These are phyloP conservation scores for Liasis olivaceus DNA, from an alignment of 2,797 vertebrate species.

Conservation along the genomic window DNA sequence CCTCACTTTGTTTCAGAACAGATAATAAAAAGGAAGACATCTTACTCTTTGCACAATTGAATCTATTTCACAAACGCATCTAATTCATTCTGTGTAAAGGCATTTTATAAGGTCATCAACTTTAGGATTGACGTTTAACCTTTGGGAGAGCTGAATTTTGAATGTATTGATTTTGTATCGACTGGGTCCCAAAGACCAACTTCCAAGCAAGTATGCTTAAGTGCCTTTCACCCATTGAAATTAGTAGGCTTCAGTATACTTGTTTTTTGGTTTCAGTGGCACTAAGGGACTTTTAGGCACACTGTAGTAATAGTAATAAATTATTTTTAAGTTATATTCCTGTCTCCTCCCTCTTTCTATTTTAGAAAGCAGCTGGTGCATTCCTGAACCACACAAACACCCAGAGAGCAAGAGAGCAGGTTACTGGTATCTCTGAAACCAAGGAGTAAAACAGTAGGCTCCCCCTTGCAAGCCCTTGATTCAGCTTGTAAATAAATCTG, in stretches of 20 bases:
- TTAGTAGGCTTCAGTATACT: not conserved
- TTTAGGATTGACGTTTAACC: not conserved
- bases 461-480: not conserved
- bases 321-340: not conserved
- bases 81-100: not conserved
- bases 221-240: not conserved
- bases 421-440: not conserved
- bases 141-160: not conserved
- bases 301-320: not conserved
- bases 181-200: not conserved
- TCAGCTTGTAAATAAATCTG: not conserved
- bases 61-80: not conserved
- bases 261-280: not conserved
- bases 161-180: not conserved
- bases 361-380: not conserved
- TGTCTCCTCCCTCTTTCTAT: not conserved
- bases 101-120: not conserved
- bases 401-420: not conserved
- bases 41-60: not conserved
- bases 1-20: not conserved
- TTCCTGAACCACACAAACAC: not conserved
- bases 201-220: not conserved
- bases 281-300: not conserved
- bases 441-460: not conserved
- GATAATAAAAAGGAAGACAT: constrained; percentile 2